Evolutionary conservation across 2,113 vertebrate species (phyloP).

Genomic region (Coptodon bakossiorum): DNA sequence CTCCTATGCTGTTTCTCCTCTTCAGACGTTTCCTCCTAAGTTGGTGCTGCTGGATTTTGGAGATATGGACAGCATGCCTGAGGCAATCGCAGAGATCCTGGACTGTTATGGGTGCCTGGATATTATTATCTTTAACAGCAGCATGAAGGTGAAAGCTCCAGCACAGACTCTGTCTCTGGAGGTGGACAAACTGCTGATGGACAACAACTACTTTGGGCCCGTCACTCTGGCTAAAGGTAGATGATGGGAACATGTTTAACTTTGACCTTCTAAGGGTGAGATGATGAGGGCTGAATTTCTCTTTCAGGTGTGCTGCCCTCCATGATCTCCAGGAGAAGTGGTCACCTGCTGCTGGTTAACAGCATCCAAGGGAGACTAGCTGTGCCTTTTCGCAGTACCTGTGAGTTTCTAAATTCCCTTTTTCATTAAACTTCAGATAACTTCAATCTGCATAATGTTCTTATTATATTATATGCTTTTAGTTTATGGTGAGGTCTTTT

Average conservation of each 20-base stretch:
- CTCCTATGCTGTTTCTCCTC: background rate
- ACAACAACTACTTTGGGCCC: constrained; percentile 94
- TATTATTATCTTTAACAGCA: constrained; percentile 87
- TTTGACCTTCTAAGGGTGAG: too few relatives aligned
- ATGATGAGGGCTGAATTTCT: background rate
- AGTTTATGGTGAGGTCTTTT: background rate
- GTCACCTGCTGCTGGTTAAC: constrained; percentile 87
- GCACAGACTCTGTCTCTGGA: constrained; percentile 85
- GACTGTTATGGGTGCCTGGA: constrained; percentile 92
- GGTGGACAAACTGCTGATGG: constrained; percentile 89
- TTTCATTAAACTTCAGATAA: background rate
- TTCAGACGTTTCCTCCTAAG: constrained; percentile 88
- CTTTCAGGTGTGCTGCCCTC: constrained; percentile 82
- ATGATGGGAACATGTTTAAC: background rate
- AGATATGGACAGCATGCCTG: constrained; percentile 78
- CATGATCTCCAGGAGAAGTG: constrained; percentile 88
- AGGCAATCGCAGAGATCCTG: constrained; percentile 80
- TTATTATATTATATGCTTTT: accelerated
- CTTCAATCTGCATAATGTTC: background rate
- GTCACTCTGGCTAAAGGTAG: constrained; percentile 89
- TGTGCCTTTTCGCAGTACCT: constrained; percentile 86
- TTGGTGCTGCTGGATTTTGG: constrained; percentile 85
- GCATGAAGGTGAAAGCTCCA: constrained; percentile 86
- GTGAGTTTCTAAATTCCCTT: constrained; percentile 62
- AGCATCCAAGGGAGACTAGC: constrained; percentile 90